Conservation (phyloP, 2,888 invertebrate genomes). For the Apantesis nais region DNA sequence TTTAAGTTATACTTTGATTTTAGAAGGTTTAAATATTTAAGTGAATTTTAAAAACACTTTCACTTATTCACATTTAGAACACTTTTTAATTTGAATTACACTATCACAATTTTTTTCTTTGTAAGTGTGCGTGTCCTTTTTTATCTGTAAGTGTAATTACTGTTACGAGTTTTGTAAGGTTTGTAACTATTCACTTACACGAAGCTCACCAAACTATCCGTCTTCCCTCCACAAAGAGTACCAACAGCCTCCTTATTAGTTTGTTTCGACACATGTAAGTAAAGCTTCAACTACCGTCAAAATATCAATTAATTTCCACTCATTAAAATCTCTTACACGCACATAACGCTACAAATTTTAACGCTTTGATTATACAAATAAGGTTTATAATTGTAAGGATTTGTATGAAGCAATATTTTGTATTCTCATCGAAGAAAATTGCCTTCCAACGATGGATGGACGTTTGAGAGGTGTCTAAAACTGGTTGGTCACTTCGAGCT, state of each 20-base stretch:
- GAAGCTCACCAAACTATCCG: conserved; percentile 37
- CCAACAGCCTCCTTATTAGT: conserved; percentile 35
- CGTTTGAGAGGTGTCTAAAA: conserved; percentile 29
- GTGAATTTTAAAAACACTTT: not conserved
- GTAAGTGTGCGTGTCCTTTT: not conserved
- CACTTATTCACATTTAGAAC: not conserved
- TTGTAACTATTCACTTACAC: not conserved
- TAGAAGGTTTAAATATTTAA: not conserved
- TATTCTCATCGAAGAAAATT: conserved; percentile 78
- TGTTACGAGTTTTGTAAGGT: not conserved
- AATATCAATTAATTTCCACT: conserved; percentile 73
- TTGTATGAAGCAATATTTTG: conserved; percentile 50
- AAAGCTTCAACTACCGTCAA: conserved; percentile 58
- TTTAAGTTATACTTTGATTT: not conserved
- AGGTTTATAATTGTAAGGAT: conserved; percentile 35
- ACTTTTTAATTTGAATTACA: not conserved
- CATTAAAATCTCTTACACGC: conserved; percentile 63
- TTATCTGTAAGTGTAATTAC: not conserved
- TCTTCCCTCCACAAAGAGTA: conserved; percentile 34
- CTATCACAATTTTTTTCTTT: not conserved
- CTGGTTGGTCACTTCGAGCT: conserved; percentile 30
- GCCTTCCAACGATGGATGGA: conserved; percentile 56
- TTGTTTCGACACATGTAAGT: conserved; percentile 53
- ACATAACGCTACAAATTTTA: conserved; percentile 21
- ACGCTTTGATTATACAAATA: conserved; percentile 29